Base-by-base conservation (phyloP, 2,113 vertebrate species). In the Nyctereutes procyonoides region DNA sequence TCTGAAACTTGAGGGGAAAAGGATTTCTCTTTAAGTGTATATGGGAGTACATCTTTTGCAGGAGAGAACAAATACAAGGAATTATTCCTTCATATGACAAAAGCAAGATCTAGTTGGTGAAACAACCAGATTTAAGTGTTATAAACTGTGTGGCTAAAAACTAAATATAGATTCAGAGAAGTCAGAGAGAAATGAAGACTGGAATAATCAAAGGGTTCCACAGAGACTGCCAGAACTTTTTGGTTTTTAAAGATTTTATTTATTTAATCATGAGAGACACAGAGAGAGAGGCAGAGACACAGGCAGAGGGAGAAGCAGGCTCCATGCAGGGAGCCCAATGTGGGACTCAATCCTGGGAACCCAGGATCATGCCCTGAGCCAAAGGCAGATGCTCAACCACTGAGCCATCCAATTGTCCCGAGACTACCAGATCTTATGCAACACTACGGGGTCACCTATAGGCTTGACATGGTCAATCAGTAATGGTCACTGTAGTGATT, bases 111-210 rank as follows among this genome's bases (percentile, higher is more conserved):
- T 62, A 73, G 32, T 83, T 79, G 60, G 20, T 73, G 8, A 96
- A 65, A 88, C 15, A 86, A 71, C n/a, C 63, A 93, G 43, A 63
- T 22, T 60, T 94, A 67, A 74, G 3, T 56, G 32, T 65, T 84
- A 80, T n/a, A 71, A 93, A 88, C 30, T 84, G 10, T 38, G 17
- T 74, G 86, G 20, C 38, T 91, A 92, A 85, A 96, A n/a, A 79
- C 28, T 86, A 94, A 89, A 71, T 26, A 90, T 48, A 38, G 65
- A 15, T 63, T 80, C 38, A 51, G 32, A 77, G 63, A 93, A 32
- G 16, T 17, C 8, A 83, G 35, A n/a, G n/a, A 67, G 35, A 83
- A 77, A 76, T 35, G 17, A 56, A 85, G 16, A 43, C 35, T 62
- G 26, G 14, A 48, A 56, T 28, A 35, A n/a, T 80, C 87, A 90